These are phyloP conservation scores for Itoplectis maculator DNA, from an alignment of 2,888 invertebrate species.

Conservation along the genomic window DNA sequence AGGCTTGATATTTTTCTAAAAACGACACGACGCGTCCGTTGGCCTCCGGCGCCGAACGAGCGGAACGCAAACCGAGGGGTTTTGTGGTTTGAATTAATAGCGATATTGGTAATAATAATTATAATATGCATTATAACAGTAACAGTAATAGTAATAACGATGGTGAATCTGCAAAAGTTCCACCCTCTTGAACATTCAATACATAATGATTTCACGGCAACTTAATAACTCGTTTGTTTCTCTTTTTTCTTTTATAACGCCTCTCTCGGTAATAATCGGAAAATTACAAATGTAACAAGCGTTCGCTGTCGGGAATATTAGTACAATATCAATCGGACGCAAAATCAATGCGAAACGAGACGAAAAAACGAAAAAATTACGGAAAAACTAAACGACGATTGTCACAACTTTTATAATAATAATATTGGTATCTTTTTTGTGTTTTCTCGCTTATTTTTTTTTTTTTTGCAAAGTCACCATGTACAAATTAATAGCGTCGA, in stretches of 20 bases:
- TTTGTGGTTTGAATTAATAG: slow-evolving; percentile 59
- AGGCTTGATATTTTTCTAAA: not conserved
- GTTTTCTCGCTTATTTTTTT: slow-evolving; percentile 1
- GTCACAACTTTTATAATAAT: slow-evolving; percentile 50
- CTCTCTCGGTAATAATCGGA: slow-evolving; percentile 56
- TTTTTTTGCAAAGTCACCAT: slow-evolving; percentile 38
- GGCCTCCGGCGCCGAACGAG: slow-evolving; percentile 45
- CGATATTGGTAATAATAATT: slow-evolving; percentile 68
- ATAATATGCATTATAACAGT: slow-evolving; percentile 69
- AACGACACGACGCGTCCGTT: not conserved
- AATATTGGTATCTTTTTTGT: slow-evolving; percentile 33
- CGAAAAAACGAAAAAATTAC: slow-evolving; percentile 26
- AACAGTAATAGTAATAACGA: slow-evolving; percentile 69
- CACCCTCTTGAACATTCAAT: slow-evolving; percentile 66
- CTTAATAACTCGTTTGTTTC: slow-evolving; percentile 38
- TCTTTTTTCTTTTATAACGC: slow-evolving; percentile 49
- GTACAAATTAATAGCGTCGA: slow-evolving; percentile 50
- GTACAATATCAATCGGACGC: slow-evolving; percentile 46
- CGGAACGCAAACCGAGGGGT: slow-evolving; percentile 57
- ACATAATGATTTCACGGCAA: slow-evolving; percentile 54
- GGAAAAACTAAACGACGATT: slow-evolving; percentile 51
- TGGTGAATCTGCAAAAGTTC: slow-evolving; percentile 62
- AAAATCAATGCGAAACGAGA: slow-evolving; percentile 31
- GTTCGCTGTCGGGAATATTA: slow-evolving; percentile 51
- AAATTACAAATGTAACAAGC: slow-evolving; percentile 68